These are phyloP conservation scores for Aethina tumida DNA, from an alignment of 1,140 invertebrate genomes.

Conservation along the genomic window DNA sequence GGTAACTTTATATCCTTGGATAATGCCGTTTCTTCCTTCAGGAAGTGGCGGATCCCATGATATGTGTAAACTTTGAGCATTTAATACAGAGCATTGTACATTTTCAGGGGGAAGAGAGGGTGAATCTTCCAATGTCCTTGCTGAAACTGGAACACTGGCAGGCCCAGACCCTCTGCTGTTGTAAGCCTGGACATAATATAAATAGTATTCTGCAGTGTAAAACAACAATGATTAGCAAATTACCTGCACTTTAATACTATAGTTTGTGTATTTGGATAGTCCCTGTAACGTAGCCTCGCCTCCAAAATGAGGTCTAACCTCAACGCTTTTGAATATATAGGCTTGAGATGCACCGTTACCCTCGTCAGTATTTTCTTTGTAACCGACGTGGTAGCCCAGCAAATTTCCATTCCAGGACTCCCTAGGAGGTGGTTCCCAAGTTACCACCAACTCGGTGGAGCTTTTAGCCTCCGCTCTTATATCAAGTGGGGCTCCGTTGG, in stretches of 20 bases:
- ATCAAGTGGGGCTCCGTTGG: constrained; percentile 74
- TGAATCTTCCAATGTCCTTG: constrained; percentile 66
- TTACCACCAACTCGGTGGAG: constrained; percentile 79
- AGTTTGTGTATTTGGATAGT: constrained; percentile 78
- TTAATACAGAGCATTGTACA: constrained; percentile 64
- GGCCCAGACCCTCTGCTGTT: constrained; percentile 86
- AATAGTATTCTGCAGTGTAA: neutral
- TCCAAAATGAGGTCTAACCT: constrained; percentile 53
- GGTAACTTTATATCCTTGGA: constrained; percentile 81
- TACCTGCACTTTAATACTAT: constrained; percentile 76
- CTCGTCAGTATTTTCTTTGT: constrained; percentile 52
- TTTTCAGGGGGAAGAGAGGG: constrained; percentile 71
- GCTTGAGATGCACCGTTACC: constrained; percentile 38
- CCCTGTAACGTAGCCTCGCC: constrained; percentile 54
- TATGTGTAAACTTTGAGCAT: constrained; percentile 73
- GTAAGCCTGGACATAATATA: constrained; percentile 50
- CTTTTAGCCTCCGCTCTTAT: constrained; percentile 78
- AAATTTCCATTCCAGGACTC: constrained; percentile 87
- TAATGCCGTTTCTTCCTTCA: constrained; percentile 73
- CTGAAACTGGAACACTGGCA: constrained; percentile 67
- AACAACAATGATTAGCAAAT: neutral
- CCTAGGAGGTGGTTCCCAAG: constrained; percentile 79
- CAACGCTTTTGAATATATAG: constrained; percentile 63
- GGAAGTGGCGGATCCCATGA: constrained; percentile 76
- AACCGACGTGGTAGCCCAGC: constrained; percentile 87